Conservation (phyloP, 2,797 vertebrate genomes). For the Chaenodraco wilsoni region DNA sequence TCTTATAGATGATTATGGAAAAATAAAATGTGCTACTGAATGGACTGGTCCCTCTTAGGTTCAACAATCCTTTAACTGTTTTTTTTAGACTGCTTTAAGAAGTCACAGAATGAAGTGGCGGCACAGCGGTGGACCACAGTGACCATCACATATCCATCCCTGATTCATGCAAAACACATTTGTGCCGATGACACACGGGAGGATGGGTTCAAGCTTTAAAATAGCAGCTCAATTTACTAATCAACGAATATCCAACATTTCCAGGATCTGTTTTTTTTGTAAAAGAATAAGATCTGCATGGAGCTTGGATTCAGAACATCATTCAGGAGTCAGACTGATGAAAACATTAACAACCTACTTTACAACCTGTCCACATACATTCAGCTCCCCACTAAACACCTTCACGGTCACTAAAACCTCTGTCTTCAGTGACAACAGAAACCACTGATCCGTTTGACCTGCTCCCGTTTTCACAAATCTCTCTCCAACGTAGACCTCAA, state of each 20-base stretch:
- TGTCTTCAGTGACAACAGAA: slow-evolving; percentile 13
- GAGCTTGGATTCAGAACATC: slow-evolving; percentile 15
- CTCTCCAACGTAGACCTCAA: slow-evolving; percentile 37
- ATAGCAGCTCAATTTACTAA: slow-evolving; percentile 61
- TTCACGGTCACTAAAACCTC: too few relatives aligned
- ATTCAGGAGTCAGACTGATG: slow-evolving; percentile 19
- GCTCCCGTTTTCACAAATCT: slow-evolving; percentile 26
- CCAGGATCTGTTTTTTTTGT: slow-evolving; percentile 35
- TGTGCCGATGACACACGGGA: slow-evolving; percentile 26
- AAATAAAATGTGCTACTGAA: slow-evolving; percentile 53
- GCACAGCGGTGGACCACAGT: slow-evolving; percentile 63
- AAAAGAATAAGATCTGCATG: slow-evolving; percentile 6
- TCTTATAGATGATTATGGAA: slow-evolving; percentile 58
- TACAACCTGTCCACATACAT: slow-evolving; percentile 45
- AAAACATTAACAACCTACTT: slow-evolving; percentile 32
- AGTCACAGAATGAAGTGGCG: slow-evolving; percentile 39
- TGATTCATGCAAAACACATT: slow-evolving; percentile 31
- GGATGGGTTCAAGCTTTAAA: slow-evolving; percentile 31
- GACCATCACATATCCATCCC: slow-evolving; percentile 41
- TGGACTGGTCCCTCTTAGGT: slow-evolving; percentile 75
- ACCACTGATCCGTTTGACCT: slow-evolving; percentile 26
- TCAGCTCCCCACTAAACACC: slow-evolving; percentile 34
- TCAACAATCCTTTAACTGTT: slow-evolving; percentile 43
- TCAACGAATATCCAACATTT: slow-evolving; percentile 13
- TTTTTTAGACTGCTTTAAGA: slow-evolving; percentile 14